Conservation (phyloP, 2,888 invertebrate species). For the Volucella inflata region DNA sequence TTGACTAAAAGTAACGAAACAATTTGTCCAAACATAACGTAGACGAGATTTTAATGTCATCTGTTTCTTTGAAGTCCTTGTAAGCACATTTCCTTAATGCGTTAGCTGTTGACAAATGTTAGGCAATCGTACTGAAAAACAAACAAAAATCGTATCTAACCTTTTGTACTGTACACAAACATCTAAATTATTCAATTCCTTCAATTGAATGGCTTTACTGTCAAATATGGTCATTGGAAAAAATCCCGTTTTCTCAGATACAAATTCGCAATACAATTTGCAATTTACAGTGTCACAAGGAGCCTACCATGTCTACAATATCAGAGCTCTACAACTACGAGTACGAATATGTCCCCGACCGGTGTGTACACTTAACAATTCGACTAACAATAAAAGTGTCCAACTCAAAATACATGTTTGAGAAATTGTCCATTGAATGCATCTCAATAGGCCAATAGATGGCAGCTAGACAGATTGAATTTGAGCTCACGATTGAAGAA, state of each 20-base stretch:
- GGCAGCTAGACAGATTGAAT: slow-evolving; percentile 76
- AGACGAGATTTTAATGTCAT: too few relatives aligned
- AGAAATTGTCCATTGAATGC: slow-evolving; percentile 73
- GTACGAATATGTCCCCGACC: slow-evolving; percentile 4
- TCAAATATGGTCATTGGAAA: slow-evolving; percentile 64
- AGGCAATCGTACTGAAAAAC: slow-evolving; percentile 13
- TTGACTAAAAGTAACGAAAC: too few relatives aligned
- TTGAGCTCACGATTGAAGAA: slow-evolving; percentile 54
- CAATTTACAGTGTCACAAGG: slow-evolving; percentile 69
- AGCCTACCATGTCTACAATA: slow-evolving; percentile 56
- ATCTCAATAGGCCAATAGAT: slow-evolving; percentile 74
- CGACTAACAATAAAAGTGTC: slow-evolving; percentile 74
- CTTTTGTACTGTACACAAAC: slow-evolving; percentile 13
- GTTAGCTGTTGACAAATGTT: slow-evolving; percentile 13
- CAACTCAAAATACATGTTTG: slow-evolving; percentile 71
- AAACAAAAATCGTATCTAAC: not conserved
- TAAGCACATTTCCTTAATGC: slow-evolving; percentile 1
- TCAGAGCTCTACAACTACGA: not conserved
- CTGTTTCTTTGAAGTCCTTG: too few relatives aligned
- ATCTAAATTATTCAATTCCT: slow-evolving; percentile 58
- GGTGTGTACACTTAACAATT: slow-evolving; percentile 53
- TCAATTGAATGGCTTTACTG: slow-evolving; percentile 40
- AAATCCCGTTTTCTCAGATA: slow-evolving; percentile 51
- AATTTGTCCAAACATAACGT: too few relatives aligned
- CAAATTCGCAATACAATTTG: slow-evolving; percentile 47